These are phyloP conservation scores for Craniophora ligustri DNA, from an alignment of 2,888 invertebrate species.

Conservation along the genomic window DNA sequence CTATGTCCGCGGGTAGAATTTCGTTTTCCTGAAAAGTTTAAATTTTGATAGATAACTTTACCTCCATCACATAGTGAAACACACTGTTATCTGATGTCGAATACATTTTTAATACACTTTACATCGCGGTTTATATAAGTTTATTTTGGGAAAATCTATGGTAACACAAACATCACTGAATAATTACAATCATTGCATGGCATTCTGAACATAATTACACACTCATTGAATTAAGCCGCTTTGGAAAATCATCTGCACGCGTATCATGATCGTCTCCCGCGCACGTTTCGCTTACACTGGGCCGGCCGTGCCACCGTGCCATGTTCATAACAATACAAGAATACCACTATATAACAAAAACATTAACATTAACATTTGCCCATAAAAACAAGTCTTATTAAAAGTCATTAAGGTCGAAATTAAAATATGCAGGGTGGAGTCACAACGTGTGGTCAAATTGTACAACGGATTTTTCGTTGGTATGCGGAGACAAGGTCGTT, in stretches of 20 bases:
- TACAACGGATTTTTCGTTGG: constrained; percentile 71
- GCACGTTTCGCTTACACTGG: constrained; percentile 68
- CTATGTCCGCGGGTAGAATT: constrained; percentile 78
- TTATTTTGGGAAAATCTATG: background rate
- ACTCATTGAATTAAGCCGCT: constrained; percentile 57
- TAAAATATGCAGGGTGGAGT: constrained; percentile 17
- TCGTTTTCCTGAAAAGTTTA: constrained; percentile 82
- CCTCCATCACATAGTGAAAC: constrained; percentile 47
- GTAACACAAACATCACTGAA: constrained; percentile 26
- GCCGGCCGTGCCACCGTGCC: constrained; percentile 53
- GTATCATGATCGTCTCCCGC: constrained; percentile 66
- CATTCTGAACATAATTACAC: constrained; percentile 55
- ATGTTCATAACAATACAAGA: constrained; percentile 58
- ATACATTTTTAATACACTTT: constrained; percentile 27
- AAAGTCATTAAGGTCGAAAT: constrained; percentile 48
- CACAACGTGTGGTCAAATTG: constrained; percentile 65
- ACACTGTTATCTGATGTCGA: constrained; percentile 43
- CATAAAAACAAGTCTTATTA: constrained; percentile 34
- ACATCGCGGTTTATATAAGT: constrained; percentile 25
- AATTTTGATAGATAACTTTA: constrained; percentile 47
- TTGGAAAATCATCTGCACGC: constrained; percentile 61
- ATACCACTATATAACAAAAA: constrained; percentile 43
- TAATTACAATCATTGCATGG: constrained; percentile 44
- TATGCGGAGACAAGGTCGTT: constrained; percentile 71
- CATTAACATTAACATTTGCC: constrained; percentile 40